phyloP scores from a whole-genome alignment of 2,888 invertebrate genomes.

The Ptychoptera albimana region DNA sequence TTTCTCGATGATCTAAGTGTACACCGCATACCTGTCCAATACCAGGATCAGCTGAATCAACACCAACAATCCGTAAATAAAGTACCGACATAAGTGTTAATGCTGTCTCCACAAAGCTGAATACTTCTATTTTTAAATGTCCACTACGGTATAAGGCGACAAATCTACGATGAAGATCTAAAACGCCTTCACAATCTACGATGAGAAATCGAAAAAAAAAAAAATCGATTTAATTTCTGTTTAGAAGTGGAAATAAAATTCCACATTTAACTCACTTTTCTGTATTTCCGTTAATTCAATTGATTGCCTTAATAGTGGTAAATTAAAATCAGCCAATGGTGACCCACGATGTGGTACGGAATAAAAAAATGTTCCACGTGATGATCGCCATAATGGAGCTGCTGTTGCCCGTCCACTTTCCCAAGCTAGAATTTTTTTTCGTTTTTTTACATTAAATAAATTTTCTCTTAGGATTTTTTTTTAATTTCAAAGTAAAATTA shows the following conservation, averaged over 20 bases:
- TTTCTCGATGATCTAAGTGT: constrained; percentile 65
- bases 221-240: neutral
- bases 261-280: constrained; percentile 39
- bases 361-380: constrained; percentile 61
- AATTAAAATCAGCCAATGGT: constrained; percentile 54
- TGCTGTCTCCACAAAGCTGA: constrained; percentile 65
- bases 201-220: no score
- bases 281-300: constrained; percentile 63
- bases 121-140: constrained; percentile 36
- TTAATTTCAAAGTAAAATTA: no score
- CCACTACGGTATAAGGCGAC: constrained; percentile 36
- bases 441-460: no score
- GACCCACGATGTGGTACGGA: constrained; percentile 79
- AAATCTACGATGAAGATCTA: constrained; percentile 48
- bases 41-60: constrained; percentile 72
- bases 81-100: constrained; percentile 59
- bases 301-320: constrained; percentile 58
- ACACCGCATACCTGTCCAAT: constrained; percentile 59
- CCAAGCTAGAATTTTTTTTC: constrained; percentile 22
- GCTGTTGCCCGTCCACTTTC: constrained; percentile 31
- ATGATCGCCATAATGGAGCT: constrained; percentile 36
- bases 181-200: constrained; percentile 53
- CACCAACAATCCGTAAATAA: constrained; percentile 57
- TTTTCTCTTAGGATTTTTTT: no score
- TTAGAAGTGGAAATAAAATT: constrained; percentile 1